Conservation (phyloP, 2,113 vertebrate species). For the Atrichornis clamosus region DNA sequence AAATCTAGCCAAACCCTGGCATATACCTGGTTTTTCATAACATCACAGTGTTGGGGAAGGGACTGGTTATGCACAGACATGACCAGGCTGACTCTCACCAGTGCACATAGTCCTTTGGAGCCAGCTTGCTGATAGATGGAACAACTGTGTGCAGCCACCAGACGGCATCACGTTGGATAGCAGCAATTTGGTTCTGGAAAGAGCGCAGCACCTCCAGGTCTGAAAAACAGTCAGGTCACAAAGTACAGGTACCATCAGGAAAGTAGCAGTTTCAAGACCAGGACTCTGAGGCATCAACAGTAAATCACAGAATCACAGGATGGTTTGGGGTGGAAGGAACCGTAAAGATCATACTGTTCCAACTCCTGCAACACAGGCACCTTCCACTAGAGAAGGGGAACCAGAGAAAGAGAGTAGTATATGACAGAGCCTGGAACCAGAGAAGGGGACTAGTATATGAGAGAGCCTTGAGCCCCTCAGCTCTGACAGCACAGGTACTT, state of each 20-base stretch:
- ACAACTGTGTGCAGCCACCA: constrained; percentile 98
- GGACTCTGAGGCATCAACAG: background rate
- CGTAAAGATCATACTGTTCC: background rate
- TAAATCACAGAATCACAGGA: background rate
- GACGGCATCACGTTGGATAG: constrained; percentile 94
- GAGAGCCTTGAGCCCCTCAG: background rate
- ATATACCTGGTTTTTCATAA: background rate
- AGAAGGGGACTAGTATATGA: background rate
- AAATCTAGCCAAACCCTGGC: background rate
- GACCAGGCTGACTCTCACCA: constrained; percentile 74
- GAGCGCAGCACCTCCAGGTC: constrained; percentile 90
- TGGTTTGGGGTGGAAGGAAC: background rate
- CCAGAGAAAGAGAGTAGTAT: background rate
- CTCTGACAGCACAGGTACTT: background rate
- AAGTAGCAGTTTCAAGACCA: background rate
- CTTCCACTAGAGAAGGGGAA: background rate
- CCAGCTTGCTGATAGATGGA: constrained; percentile 92
- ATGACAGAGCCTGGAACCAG: background rate
- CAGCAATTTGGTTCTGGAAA: constrained; percentile 96
- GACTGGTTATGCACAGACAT: background rate
- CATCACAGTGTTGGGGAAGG: background rate
- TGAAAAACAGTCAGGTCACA: constrained; percentile 55
- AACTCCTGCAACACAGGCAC: background rate
- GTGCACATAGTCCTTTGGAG: constrained; percentile 94
- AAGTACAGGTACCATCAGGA: background rate